These are phyloP conservation scores for Heloderma charlesbogerti DNA, from an alignment of 2,113 vertebrate genomes.

Conservation along the genomic window DNA sequence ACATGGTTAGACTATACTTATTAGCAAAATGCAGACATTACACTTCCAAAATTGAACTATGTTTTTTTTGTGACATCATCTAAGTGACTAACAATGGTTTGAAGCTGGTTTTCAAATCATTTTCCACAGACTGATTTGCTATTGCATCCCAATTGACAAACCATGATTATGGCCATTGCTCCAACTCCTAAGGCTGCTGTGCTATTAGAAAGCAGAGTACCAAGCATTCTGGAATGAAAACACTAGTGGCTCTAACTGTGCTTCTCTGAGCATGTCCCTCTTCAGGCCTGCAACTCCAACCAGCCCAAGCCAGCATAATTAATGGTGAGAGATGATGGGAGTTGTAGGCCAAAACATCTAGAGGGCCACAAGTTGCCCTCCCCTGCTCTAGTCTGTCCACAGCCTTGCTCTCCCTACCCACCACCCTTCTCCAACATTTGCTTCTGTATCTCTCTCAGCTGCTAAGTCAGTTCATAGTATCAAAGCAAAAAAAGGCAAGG, in stretches of 20 bases:
- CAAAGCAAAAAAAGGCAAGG: not conserved
- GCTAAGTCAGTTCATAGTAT: not conserved
- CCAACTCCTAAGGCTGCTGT: not conserved
- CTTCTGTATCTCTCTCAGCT: not conserved
- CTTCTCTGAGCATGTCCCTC: not conserved
- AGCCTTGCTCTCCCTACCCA: not conserved
- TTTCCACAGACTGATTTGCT: not conserved
- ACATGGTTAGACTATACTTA: not conserved
- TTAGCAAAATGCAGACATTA: not conserved
- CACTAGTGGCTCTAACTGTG: not conserved
- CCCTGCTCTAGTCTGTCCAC: too few relatives aligned
- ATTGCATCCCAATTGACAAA: not conserved
- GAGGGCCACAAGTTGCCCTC: too few relatives aligned
- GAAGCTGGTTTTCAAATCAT: not conserved
- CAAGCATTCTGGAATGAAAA: not conserved
- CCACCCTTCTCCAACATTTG: not conserved
- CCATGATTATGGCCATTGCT: not conserved
- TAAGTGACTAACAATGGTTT: not conserved
- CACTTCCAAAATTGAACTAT: not conserved
- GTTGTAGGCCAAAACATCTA: too few relatives aligned
- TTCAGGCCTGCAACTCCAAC: too few relatives aligned
- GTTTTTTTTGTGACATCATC: not conserved
- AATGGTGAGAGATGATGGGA: too few relatives aligned
- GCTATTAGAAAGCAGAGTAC: not conserved
- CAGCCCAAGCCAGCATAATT: too few relatives aligned